Base-by-base conservation (phyloP, 2,797 vertebrate species). In the Cyprinodon diabolis region DNA sequence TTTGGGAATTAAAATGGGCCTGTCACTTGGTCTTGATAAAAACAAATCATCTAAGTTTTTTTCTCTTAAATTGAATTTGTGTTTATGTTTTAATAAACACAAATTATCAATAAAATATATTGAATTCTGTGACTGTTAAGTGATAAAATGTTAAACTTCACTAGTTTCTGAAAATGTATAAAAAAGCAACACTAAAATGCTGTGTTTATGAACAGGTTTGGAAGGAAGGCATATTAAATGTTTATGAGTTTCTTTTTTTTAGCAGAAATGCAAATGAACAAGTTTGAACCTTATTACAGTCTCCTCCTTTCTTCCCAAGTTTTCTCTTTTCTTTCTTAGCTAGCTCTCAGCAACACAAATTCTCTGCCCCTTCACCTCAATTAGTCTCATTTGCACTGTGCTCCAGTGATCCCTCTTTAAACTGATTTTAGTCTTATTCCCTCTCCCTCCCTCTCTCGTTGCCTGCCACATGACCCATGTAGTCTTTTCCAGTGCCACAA, bases 381-480 rank as follows among this genome's bases (percentile, higher is more conserved):
- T 91, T 86, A 87, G 71, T 90, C 77, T 91, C 86, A 77, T 83
- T 89, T 89, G 84, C 82, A 74, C 74, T 66, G 58, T 57, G 76
- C 66, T 86, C 78, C 75, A 74, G 77, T 90, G 86, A 89, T 87
- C 89, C 84, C 23, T 81, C 78, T 79, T 86, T 87, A 88, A 90
- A 89, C 88, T 76, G 86, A 88, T 88, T 89, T 83, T 71, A 69
- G 71, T 81, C 84, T 89, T 76, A 85, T 77, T 82, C 81, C 40
- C 62, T 54, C 71, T 76, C 80, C 71, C 76, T 55, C 72, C 71
- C 69, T 78, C 79, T 83, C 82, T 0, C 10, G 66, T 81, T 87
- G 71, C 69, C 74, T 80, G 74, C 91, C 87, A 83, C 84, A 84
- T 93, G 92, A 91, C 84, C 91, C 89, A 85, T 8, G 19, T 48